Evolutionary conservation across 2,797 vertebrate genomes (phyloP).

Genomic region (Pterois miles): DNA sequence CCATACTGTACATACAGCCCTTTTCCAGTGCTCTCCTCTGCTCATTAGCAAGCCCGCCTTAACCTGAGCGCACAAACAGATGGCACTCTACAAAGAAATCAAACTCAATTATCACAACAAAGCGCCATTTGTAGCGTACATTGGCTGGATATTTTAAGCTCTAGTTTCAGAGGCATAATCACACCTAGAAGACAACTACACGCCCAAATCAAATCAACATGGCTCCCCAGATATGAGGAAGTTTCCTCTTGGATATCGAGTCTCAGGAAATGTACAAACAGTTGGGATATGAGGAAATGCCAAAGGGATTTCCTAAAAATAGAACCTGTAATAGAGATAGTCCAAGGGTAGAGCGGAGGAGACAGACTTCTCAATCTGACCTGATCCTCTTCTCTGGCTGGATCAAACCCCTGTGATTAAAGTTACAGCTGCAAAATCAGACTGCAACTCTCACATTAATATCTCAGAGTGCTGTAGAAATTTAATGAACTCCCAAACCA

Average conservation of each 20-base stretch:
- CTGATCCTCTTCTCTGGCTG: constrained; percentile 30
- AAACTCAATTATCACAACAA: constrained; percentile 66
- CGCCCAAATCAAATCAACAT: constrained; percentile 37
- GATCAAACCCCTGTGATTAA: constrained; percentile 43
- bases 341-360: constrained; percentile 8
- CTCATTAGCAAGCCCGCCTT: constrained; percentile 59
- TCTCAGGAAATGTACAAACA: constrained; percentile 51
- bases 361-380: constrained; percentile 11
- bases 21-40: constrained; percentile 11
- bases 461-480: not conserved
- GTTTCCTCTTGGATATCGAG: constrained; percentile 23
- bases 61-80: constrained; percentile 49
- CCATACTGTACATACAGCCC: not conserved
- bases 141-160: constrained; percentile 40
- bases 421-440: constrained; percentile 22
- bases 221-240: constrained; percentile 25
- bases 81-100: constrained; percentile 57
- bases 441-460: not conserved
- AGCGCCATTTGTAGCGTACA: constrained; percentile 44
- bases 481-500: not conserved
- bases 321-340: constrained; percentile 42
- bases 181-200: constrained; percentile 22
- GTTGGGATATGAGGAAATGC: constrained; percentile 29
- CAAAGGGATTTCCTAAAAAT: constrained; percentile 58
- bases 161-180: constrained; percentile 6